A percentile compares a stretch with the other conserved stretches of the same genome.
Evolutionary conservation across 2,888 invertebrate species (phyloP).

Genomic region (Polietes domitor): DNA sequence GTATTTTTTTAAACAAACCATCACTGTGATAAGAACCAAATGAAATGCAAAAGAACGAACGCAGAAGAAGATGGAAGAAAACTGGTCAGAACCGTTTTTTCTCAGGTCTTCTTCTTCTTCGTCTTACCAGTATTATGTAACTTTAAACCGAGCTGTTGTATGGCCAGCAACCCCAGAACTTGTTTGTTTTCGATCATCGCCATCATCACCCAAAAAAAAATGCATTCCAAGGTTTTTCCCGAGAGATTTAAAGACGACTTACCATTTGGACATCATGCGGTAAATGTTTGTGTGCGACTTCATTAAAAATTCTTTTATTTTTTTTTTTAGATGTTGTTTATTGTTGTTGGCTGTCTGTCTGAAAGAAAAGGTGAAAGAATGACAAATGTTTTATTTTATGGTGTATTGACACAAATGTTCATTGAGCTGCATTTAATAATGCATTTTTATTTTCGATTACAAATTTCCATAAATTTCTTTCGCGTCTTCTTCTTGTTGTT

Average conservation of each 20-base stretch:
- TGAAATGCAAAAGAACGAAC: neutral
- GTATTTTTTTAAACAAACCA: neutral
- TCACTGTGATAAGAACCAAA: neutral
- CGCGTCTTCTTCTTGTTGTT: neutral
- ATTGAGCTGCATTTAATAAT: conserved; percentile 43
- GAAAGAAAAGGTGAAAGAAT: conserved; percentile 66
- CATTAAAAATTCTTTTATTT: conserved; percentile 14
- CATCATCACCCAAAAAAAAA: neutral
- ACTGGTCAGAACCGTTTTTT: conserved; percentile 1
- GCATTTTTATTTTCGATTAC: conserved; percentile 1
- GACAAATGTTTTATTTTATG: conserved; percentile 65
- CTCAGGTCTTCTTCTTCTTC: too few relatives aligned
- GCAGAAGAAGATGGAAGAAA: neutral
- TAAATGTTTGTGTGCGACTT: neutral
- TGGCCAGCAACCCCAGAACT: neutral
- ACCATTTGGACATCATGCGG: neutral
- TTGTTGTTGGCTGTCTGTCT: neutral
- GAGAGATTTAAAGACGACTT: too few relatives aligned
- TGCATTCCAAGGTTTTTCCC: neutral
- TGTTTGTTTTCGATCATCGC: neutral
- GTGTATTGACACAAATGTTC: conserved; percentile 65
- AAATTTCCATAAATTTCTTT: neutral
- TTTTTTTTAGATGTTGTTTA: neutral
- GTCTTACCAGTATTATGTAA: neutral
- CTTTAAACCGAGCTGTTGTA: neutral